phyloP scores from a whole-genome alignment of 2,888 invertebrate genomes.

The Sialis lutaria region DNA sequence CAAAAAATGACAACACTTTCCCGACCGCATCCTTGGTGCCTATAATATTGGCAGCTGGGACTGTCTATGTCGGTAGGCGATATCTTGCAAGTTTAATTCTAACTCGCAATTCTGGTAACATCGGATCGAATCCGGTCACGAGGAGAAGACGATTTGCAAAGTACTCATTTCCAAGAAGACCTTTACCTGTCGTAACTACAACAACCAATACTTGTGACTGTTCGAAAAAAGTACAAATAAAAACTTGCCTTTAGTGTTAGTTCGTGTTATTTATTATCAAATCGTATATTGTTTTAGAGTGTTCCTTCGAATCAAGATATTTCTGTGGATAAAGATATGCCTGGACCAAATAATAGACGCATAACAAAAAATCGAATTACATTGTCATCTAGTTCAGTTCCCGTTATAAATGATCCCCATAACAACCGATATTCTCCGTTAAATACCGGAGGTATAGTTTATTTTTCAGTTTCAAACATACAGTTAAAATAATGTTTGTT shows the following conservation, averaged over 20 bases:
- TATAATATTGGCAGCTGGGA: constrained; percentile 6
- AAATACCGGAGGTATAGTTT: neutral
- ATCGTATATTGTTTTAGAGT: neutral
- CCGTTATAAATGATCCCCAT: constrained; percentile 16
- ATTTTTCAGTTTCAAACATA: neutral
- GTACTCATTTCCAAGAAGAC: constrained; percentile 3
- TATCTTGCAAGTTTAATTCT: constrained; percentile 3
- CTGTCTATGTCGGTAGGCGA: constrained; percentile 4
- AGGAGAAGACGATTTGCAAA: constrained; percentile 4
- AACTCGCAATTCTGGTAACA: constrained; percentile 2
- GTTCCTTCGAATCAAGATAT: neutral
- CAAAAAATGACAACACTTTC: constrained; percentile 3
- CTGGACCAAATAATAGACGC: neutral
- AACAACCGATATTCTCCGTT: constrained; percentile 17
- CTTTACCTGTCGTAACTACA: neutral
- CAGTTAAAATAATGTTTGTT: too few relatives aligned
- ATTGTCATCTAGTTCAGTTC: constrained; percentile 12
- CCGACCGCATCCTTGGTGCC: constrained; percentile 5
- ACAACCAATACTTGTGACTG: constrained; percentile 1
- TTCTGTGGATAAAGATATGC: too few relatives aligned
- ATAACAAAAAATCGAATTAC: constrained; percentile 1
- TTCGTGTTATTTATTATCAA: neutral
- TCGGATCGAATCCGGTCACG: constrained; percentile 2
- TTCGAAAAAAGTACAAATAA: neutral
- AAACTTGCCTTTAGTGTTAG: neutral